phyloP scores from a whole-genome alignment of 2,113 vertebrate genomes.

The Bufo bufo region DNA sequence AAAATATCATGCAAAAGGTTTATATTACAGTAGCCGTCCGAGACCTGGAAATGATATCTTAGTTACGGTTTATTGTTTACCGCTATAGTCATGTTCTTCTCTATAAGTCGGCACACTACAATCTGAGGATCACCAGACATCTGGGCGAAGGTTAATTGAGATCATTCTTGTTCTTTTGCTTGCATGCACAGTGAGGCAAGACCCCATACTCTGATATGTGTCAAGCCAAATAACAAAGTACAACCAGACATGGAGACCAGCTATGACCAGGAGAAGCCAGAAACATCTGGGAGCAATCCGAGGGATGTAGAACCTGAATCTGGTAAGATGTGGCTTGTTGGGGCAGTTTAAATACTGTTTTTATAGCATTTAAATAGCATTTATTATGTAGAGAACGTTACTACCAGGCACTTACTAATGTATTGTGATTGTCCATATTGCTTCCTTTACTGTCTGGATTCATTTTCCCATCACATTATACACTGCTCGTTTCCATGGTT shows the following conservation, averaged over 20 bases:
- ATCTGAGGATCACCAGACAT: neutral
- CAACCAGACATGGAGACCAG: slow-evolving; percentile 45
- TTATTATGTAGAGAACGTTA: no score
- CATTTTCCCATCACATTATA: no score
- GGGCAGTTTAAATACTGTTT: no score
- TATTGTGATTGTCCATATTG: no score
- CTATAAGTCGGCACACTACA: neutral
- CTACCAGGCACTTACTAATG: no score
- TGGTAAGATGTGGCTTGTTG: neutral
- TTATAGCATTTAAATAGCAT: no score
- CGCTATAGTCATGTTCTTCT: neutral
- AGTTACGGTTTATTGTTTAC: slow-evolving; percentile 16
- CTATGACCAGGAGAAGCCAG: slow-evolving; percentile 15
- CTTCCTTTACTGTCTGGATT: no score
- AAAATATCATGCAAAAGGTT: slow-evolving; percentile 19
- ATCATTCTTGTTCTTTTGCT: neutral
- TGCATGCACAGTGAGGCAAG: slow-evolving; percentile 29
- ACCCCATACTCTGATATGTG: slow-evolving; percentile 9
- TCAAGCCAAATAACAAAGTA: slow-evolving; percentile 35
- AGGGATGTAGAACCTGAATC: neutral
- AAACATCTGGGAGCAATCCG: neutral
- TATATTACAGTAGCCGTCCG: slow-evolving; percentile 31
- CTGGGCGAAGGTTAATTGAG: neutral
- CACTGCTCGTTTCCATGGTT: no score
- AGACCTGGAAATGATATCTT: slow-evolving; percentile 27